These are phyloP conservation scores for Prunella strophiata DNA, from an alignment of 2,797 vertebrate species.

Conservation along the genomic window DNA sequence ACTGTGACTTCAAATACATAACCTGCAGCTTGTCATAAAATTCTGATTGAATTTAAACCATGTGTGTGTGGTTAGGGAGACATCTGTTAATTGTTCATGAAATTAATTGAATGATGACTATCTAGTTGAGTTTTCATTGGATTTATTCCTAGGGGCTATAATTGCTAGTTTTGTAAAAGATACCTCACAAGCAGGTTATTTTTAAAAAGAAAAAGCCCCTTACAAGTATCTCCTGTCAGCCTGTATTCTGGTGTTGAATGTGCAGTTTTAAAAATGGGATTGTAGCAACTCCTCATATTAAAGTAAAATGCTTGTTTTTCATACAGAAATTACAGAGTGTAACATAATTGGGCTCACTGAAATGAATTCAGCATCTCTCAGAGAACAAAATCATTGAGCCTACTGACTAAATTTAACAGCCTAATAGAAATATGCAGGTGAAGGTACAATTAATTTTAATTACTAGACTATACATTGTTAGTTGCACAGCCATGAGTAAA, in stretches of 20 bases:
- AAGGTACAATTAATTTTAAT: constrained; percentile 95
- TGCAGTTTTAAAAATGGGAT: constrained; percentile 34
- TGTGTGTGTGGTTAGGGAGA: constrained; percentile 41
- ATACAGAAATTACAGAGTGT: constrained; percentile 66
- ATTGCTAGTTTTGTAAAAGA: neutral
- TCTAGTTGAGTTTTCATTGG: constrained; percentile 20
- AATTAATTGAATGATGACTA: constrained; percentile 40
- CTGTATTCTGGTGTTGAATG: neutral
- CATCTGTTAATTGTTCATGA: constrained; percentile 61
- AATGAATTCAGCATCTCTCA: constrained; percentile 72
- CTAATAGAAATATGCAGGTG: constrained; percentile 87
- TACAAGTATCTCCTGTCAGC: neutral
- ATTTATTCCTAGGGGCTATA: constrained; percentile 8
- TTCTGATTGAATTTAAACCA: constrained; percentile 41
- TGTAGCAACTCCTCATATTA: constrained; percentile 40
- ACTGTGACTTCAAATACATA: neutral
- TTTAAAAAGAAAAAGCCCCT: neutral
- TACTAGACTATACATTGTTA: constrained; percentile 86
- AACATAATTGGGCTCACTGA: constrained; percentile 68
- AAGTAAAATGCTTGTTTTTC: constrained; percentile 72
- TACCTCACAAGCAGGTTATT: neutral
- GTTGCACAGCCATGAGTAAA: constrained; percentile 94
- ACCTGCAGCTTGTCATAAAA: constrained; percentile 28
- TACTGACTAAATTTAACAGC: constrained; percentile 77
- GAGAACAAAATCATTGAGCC: constrained; percentile 76